phyloP scores from a whole-genome alignment of 2,113 vertebrate genomes.

The Myotis davidii region DNA sequence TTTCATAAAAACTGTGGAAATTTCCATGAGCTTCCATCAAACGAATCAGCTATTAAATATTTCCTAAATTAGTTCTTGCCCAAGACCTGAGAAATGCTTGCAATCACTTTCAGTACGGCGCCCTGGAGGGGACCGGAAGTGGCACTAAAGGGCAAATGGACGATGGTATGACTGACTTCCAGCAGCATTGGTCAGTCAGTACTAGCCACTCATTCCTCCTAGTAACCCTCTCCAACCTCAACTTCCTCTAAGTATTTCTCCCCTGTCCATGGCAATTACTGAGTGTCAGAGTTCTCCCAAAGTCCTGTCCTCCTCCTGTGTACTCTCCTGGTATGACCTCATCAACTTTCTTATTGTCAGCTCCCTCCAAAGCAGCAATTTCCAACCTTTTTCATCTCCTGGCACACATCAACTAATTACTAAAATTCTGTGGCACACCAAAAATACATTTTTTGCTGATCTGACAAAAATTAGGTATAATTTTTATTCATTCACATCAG shows the following conservation, averaged over 20 bases:
- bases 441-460: not conserved
- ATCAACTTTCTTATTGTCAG: not conserved
- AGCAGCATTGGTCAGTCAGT: not conserved
- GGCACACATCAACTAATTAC: not conserved
- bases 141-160: rapidly evolving
- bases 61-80: not conserved
- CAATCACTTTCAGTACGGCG: rapidly evolving
- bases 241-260: not conserved
- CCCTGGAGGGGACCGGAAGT: rapidly evolving
- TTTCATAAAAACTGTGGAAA: not conserved
- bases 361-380: not conserved
- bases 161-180: rapidly evolving
- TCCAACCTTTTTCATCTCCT: not conserved
- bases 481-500: not conserved
- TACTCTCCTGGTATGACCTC: not conserved
- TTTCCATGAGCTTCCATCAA: not conserved
- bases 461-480: not conserved
- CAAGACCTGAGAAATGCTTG: not conserved
- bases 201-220: no score
- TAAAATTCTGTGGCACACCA: not conserved
- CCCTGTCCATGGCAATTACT: not conserved
- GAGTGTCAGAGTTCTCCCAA: not conserved
- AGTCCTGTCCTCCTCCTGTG: not conserved
- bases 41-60: not conserved
- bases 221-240: not conserved